A percentile compares a stretch with the other conserved stretches of the same genome.
Conservation (phyloP, 2,113 vertebrate species). For the Burhinus bistriatus region DNA sequence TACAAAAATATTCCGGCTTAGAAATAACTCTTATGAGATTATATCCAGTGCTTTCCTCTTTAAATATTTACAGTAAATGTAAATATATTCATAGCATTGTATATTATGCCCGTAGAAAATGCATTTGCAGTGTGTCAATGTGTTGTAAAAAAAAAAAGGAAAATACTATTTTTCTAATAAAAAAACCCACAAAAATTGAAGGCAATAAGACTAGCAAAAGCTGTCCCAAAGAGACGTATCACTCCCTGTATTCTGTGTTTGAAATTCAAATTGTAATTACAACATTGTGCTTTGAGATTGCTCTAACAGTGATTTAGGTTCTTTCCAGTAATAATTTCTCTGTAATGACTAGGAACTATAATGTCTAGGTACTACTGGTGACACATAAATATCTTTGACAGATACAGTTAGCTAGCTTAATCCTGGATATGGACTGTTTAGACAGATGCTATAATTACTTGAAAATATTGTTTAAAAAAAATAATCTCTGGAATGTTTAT, state of each 20-base stretch:
- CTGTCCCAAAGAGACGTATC: background rate
- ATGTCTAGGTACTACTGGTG: background rate
- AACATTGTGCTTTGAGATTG: background rate
- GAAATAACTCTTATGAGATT: background rate
- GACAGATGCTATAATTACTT: background rate
- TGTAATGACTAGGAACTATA: background rate
- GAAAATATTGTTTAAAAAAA: background rate
- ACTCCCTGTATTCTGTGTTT: background rate
- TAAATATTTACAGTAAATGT: constrained; percentile 39
- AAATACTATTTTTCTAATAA: constrained; percentile 21
- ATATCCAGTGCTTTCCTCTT: background rate
- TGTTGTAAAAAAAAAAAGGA: constrained; percentile 14
- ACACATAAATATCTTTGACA: background rate
- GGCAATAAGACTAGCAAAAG: background rate
- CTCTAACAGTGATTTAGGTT: constrained; percentile 21
- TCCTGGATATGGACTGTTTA: background rate
- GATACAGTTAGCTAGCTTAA: background rate
- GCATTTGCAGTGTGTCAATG: constrained; percentile 13
- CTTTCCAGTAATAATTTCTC: background rate
- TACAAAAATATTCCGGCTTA: background rate
- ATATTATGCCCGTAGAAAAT: background rate
- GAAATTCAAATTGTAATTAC: constrained; percentile 49
- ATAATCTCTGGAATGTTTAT: background rate
- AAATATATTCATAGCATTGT: constrained; percentile 41
- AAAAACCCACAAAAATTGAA: constrained; percentile 1